Percentiles rank a stretch among this genome's conserved stretches.
Evolutionary conservation across 2,888 invertebrate species (phyloP).

Genomic region (Smittia sp.): DNA sequence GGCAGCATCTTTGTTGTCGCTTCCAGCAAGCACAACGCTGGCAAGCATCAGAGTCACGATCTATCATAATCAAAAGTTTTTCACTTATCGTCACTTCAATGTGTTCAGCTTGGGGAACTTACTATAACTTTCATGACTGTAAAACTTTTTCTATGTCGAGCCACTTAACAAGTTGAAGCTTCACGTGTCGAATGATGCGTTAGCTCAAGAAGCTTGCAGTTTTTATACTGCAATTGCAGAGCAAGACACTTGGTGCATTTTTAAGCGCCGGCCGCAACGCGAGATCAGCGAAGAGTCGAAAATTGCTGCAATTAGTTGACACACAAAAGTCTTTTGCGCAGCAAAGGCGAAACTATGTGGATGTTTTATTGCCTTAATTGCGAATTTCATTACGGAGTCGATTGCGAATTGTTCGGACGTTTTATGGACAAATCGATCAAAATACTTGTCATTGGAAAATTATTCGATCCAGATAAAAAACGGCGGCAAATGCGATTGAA

Average conservation of each 20-base stretch:
- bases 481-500: no score
- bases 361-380: background rate
- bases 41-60: no score
- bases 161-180: slow-evolving; percentile 14
- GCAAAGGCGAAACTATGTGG: background rate
- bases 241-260: background rate
- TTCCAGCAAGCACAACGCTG: background rate
- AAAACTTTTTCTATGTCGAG: background rate
- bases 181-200: background rate
- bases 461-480: no score
- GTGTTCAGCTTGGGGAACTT: background rate
- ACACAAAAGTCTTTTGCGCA: background rate
- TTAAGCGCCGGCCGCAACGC: background rate
- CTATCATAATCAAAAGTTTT: no score
- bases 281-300: background rate
- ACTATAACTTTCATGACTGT: slow-evolving; percentile 7
- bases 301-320: slow-evolving; percentile 15
- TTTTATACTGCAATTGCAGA: slow-evolving; percentile 3
- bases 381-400: background rate
- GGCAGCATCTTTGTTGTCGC: background rate
- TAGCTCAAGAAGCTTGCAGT: background rate
- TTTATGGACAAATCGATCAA: slow-evolving; percentile 10
- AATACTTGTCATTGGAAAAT: background rate
- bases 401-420: background rate
- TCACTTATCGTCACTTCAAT: no score